Evolutionary conservation across 2,888 invertebrate species (phyloP).

Genomic region (Conops quadrifasciatus): DNA sequence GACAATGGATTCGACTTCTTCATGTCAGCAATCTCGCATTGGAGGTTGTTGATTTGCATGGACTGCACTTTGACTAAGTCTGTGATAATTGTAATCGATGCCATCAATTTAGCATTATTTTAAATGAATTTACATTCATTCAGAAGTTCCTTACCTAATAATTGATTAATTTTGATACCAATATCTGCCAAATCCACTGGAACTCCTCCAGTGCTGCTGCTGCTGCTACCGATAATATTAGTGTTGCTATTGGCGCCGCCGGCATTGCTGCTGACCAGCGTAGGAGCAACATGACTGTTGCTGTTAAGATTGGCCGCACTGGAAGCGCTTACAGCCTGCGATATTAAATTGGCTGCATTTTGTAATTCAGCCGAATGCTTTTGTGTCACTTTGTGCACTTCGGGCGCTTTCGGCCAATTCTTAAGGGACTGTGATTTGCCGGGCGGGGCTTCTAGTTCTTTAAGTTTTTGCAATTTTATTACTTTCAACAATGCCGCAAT

Average conservation of each 20-base stretch:
- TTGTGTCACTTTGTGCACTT: constrained; percentile 51
- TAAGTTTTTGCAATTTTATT: background rate
- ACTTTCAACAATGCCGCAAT: too few relatives aligned
- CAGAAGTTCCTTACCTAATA: constrained; percentile 53
- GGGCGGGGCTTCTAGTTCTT: constrained; percentile 43
- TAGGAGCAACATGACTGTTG: constrained; percentile 42
- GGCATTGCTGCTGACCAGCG: constrained; percentile 34
- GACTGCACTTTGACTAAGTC: constrained; percentile 67
- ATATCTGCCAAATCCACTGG: constrained; percentile 49
- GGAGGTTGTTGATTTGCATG: constrained; percentile 66
- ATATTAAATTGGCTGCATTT: constrained; percentile 61
- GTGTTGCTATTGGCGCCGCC: constrained; percentile 34
- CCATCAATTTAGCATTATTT: background rate
- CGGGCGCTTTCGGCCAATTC: constrained; percentile 56
- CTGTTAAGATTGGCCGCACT: constrained; percentile 42
- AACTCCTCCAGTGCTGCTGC: constrained; percentile 19
- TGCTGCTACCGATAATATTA: constrained; percentile 40
- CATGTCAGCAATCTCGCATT: constrained; percentile 61
- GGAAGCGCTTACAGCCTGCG: constrained; percentile 56
- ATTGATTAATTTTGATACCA: constrained; percentile 57
- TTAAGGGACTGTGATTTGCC: constrained; percentile 41
- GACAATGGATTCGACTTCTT: constrained; percentile 49
- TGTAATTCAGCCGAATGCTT: constrained; percentile 61
- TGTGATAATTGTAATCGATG: constrained; percentile 50
- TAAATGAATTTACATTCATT: background rate